These are phyloP conservation scores for Rhynchonema sp. DNA, from an alignment of 2,888 invertebrate species.

Conservation along the genomic window DNA sequence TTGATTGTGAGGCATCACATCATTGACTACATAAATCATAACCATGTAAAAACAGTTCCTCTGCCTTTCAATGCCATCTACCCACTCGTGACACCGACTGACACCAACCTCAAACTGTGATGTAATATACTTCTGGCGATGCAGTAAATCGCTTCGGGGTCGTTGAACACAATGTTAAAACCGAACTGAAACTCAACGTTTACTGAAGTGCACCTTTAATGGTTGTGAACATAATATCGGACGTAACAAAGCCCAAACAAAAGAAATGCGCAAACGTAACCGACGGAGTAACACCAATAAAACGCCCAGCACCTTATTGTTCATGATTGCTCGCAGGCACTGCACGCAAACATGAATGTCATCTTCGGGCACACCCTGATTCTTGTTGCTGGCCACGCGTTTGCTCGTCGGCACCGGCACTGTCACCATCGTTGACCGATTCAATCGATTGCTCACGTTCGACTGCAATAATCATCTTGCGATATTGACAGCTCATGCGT, in stretches of 20 bases:
- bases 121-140: conserved; percentile 90
- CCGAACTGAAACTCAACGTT: conserved; percentile 55
- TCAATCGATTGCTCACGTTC: neutral
- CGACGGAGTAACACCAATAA: too few relatives aligned
- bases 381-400: neutral
- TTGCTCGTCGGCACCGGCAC: neutral
- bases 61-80: neutral
- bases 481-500: too few relatives aligned
- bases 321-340: conserved; percentile 98
- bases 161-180: conserved; percentile 95
- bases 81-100: neutral
- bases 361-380: conserved; percentile 40
- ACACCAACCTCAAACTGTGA: conserved; percentile 55
- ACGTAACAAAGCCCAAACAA: conserved; percentile 2
- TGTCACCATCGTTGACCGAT: neutral
- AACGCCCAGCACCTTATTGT: conserved; percentile 58
- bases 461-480: too few relatives aligned
- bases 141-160: conserved; percentile 90
- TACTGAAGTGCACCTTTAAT: neutral
- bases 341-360: conserved; percentile 98
- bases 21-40: neutral
- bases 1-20: too few relatives aligned
- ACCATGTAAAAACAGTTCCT: too few relatives aligned
- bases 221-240: neutral
- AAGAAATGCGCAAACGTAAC: neutral